Evolutionary conservation across 64 coral and sea anemone species (phyloP).

Genomic region (Platygyra sinensis): DNA sequence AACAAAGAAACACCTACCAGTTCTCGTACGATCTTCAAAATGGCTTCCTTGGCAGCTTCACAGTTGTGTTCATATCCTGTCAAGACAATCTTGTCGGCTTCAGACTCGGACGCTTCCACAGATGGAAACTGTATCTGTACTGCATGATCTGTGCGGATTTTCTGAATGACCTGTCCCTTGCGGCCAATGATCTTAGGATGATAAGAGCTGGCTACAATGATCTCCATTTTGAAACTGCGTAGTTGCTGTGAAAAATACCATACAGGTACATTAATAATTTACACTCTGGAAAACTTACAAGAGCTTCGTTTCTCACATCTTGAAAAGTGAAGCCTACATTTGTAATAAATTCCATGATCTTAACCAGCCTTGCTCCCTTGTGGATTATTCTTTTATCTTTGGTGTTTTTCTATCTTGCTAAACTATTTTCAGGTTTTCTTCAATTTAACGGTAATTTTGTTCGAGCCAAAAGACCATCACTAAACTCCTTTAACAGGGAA

Average conservation of each 20-base stretch:
- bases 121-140: constrained; percentile 93
- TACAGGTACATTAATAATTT: neutral
- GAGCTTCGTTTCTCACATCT: too few species aligned
- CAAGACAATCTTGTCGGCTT: constrained; percentile 70
- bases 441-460: too few species aligned
- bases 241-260: constrained; percentile 50
- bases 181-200: constrained; percentile 99
- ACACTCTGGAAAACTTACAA: too few species aligned
- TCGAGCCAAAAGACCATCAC: too few species aligned
- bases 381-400: too few species aligned
- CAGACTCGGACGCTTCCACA: constrained; percentile 34
- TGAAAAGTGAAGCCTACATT: too few species aligned
- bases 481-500: neutral
- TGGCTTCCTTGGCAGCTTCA: constrained; percentile 82
- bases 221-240: constrained; percentile 88
- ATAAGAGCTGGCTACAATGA: constrained; percentile 67
- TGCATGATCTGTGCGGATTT: constrained; percentile 87
- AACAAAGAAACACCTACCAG: constrained; percentile 56
- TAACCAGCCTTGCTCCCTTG: too few species aligned
- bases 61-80: constrained; percentile 97
- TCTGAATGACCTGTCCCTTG: constrained; percentile 81
- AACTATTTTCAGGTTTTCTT: too few species aligned
- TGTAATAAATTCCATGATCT: too few species aligned
- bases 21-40: constrained; percentile 83
- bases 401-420: too few species aligned